These are phyloP conservation scores for Thermophis baileyi DNA, from an alignment of 2,113 vertebrate species.

Conservation along the genomic window DNA sequence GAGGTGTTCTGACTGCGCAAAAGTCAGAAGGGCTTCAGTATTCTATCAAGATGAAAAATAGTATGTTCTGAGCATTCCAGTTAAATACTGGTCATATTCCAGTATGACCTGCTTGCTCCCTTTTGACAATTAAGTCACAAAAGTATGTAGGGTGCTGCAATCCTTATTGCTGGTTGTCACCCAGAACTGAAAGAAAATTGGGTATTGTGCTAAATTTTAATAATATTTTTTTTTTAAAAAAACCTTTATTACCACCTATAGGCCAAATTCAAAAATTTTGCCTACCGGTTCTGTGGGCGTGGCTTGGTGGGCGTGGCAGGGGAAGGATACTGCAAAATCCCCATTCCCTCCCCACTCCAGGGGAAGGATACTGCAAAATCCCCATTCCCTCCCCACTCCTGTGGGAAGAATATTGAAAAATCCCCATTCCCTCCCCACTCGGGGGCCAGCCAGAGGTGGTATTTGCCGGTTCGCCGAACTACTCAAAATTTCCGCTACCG, in stretches of 20 bases:
- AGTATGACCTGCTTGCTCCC: background rate
- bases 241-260: background rate
- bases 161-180: background rate
- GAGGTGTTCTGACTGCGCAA: background rate
- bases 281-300: too few species aligned
- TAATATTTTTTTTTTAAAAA: background rate
- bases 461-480: too few species aligned
- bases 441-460: too few species aligned
- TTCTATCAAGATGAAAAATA: background rate
- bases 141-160: background rate
- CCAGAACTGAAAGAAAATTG: background rate
- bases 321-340: too few species aligned
- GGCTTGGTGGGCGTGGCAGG: too few species aligned
- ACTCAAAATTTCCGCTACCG: too few species aligned
- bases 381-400: too few species aligned
- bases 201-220: background rate
- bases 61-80: background rate
- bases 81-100: background rate
- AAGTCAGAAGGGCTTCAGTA: background rate
- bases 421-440: too few species aligned
- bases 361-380: too few species aligned
- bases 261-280: too few species aligned
- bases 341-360: too few species aligned
- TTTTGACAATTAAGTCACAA: background rate
- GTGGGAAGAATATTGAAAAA: too few species aligned